A percentile compares a stretch with the other conserved stretches of the same genome.
Evolutionary conservation across 2,797 vertebrate species (phyloP).

Genomic region (Pteronotus mesoamericanus): DNA sequence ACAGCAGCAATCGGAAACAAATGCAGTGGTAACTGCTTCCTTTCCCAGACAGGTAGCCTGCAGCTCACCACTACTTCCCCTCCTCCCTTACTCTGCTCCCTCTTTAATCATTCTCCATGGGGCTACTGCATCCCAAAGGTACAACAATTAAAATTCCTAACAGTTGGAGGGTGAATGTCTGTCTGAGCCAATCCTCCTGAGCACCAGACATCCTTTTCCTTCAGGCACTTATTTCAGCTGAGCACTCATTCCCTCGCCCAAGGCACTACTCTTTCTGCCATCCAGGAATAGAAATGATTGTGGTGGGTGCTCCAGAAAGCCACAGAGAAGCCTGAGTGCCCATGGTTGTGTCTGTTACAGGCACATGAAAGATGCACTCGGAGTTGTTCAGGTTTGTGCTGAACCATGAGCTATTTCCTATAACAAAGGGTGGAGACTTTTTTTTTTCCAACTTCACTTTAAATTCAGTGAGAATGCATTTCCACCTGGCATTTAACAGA

Average conservation of each 20-base stretch:
- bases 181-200: not conserved
- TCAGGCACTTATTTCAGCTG: not conserved
- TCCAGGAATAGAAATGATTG: not conserved
- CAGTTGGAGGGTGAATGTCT: not conserved
- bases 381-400: not conserved
- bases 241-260: not conserved
- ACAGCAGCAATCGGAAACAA: not conserved
- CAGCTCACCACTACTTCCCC: not conserved
- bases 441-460: not conserved
- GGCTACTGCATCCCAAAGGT: not conserved
- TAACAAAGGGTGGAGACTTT: not conserved
- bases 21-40: not conserved
- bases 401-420: not conserved
- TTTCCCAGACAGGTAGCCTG: not conserved
- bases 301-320: not conserved
- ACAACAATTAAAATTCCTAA: not conserved
- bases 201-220: not conserved
- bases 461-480: not conserved
- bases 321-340: not conserved
- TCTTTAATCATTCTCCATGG: not conserved
- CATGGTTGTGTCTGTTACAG: not conserved
- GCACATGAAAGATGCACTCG: not conserved
- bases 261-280: not conserved
- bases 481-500: not conserved
- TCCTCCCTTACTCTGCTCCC: not conserved